Evolutionary conservation across 2,113 vertebrate genomes (phyloP), one percentile per base, ranked within the genome.

Genomic region (Tiliqua scincoides): DNA sequence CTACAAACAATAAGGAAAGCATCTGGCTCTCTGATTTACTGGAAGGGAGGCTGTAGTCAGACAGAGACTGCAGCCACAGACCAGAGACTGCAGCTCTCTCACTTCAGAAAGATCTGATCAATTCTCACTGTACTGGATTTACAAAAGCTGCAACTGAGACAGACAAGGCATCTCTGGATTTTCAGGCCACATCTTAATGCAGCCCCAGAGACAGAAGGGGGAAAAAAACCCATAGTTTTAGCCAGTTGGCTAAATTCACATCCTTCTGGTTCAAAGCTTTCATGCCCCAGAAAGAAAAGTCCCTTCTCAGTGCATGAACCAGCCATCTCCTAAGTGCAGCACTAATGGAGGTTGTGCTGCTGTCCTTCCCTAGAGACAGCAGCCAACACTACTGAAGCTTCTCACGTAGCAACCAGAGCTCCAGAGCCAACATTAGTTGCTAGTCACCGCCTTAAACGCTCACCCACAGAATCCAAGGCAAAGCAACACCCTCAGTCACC

Each of bases 341-440:
- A 94, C 95, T 97, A 97, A 97, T 97, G 96, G 96, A 97, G 94
- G 97, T 96, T 95, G 95, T 93, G 94, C 95, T 96, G 95, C 96
- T 96, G 95, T 96, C 96, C 95, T 94, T 97, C 97, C 97, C 97
- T 96, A 93, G 96, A 97, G 97, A 97, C 95, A 91, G 95, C 96
- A 96, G 96, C 96, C 96, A 96, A 94, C 95, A 95, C 96, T 95
- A 96, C 95, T 96, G 94, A 96, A 97, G 97, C 96, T 96, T 96
- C 95, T 97, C 97, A 96, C 97, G 95, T 97, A 97, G 97, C 97
- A 97, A 97, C 96, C 93, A 93, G 94, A 96, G 96, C 77, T 86
- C 77, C 54, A 62, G 77, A 86, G 85, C 96, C 94, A 95, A 92
- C 92, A 91, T 95, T 96, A 96, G 96, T 96, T 97, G 96, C 96